Conservation (phyloP, 2,113 vertebrate genomes). For the Tamias sibiricus region DNA sequence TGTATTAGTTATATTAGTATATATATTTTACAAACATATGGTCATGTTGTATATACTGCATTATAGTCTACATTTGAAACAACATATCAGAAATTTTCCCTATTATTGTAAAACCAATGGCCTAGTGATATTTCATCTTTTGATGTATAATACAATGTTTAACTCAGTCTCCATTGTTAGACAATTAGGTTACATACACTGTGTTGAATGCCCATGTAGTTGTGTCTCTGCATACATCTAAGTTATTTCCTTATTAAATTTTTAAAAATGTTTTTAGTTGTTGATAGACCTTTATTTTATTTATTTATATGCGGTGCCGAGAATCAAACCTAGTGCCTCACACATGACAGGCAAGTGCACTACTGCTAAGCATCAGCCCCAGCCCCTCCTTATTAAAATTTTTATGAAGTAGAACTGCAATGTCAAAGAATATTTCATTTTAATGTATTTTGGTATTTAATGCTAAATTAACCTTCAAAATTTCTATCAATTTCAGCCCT, state of each 20-base stretch:
- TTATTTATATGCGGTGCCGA: no score
- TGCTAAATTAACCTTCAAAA: conserved; percentile 17
- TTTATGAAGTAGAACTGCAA: neutral
- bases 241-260: conserved; percentile 29
- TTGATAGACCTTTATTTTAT: no score
- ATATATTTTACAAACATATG: no score
- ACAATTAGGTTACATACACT: neutral
- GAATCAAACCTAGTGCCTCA: no score
- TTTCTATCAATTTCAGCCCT: conserved; percentile 18
- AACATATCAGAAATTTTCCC: neutral
- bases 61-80: neutral
- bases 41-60: neutral
- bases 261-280: no score
- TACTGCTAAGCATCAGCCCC: no score
- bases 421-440: conserved; percentile 34
- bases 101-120: neutral
- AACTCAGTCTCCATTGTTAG: neutral
- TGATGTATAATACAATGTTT: neutral
- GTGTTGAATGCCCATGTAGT: neutral
- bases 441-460: conserved; percentile 41
- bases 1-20: no score
- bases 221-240: neutral
- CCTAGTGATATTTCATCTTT: conserved; percentile 5
- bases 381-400: conserved; percentile 34
- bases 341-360: no score